Evolutionary conservation across 2,797 vertebrate species (phyloP), one percentile per base, ranked within the genome.

Genomic region (Hipposideros larvatus): DNA sequence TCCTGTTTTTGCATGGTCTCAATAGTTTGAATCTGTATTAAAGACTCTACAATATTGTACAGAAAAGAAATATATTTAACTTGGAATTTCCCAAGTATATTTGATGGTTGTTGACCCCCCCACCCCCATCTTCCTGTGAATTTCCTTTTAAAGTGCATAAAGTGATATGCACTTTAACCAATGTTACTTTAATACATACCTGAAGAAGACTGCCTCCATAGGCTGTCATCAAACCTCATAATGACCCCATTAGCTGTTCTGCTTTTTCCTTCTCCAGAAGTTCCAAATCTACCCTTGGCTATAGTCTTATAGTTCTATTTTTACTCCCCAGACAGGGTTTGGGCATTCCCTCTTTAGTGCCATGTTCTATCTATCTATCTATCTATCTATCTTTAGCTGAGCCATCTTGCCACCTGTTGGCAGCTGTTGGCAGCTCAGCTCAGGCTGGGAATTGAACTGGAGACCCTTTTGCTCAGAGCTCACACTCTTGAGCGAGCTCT

Each of bases 61-160:
- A 87, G 61, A 89, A 91, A 70, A 96, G 18, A 77, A 84, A 53
- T 53, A 77, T 53, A 43, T n/a, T 95, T 68, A 79, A 85, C 37
- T 90, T 53, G 73, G 46, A 74, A 41, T 43, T 96, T 94, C 55
- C 61, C 46, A 78, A 28, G 87, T 41, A 13, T 74, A 63, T 53
- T 51, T 73, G 34, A 65, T 63, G 53, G 77, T 7, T 43, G 53
- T 51, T 48, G 2, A 22, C 5, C 0, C 11, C 13, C 3, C 5
- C 22, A 22, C 7, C 46, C 3, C 43, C 59, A 14, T 46, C 46
- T 78, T 93, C 51, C 70, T 83, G 26, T 68, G 46, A 65, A 43
- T 71, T 87, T 94, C 43, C 80, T 87, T 79, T 51, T 37, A 46
- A 37, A 37, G 37, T 37, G 37, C 26, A 48, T 85, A 24, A 43